A percentile compares a stretch with the other conserved stretches of the same genome.
Conservation (phyloP, 2,888 invertebrate genomes). For the Thyatira batis region DNA sequence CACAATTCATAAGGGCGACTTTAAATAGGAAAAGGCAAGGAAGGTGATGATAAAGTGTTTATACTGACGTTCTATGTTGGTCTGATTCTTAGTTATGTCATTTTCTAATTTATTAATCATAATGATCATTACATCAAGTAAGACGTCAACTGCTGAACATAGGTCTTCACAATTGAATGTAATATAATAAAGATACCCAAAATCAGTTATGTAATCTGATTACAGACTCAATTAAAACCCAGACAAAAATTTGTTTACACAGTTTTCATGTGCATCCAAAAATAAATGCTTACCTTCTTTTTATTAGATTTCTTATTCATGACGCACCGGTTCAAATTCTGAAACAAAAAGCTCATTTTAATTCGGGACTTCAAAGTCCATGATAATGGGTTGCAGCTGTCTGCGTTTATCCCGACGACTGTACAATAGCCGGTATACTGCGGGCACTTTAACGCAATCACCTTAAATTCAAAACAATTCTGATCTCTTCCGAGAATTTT, state of each 20-base stretch:
- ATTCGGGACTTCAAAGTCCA: conserved; percentile 26
- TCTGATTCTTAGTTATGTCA: too few relatives aligned
- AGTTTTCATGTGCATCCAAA: not conserved
- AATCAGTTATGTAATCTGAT: too few relatives aligned
- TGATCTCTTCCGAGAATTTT: not conserved
- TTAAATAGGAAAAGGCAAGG: too few relatives aligned
- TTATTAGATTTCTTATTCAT: conserved; percentile 77
- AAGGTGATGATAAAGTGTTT: too few relatives aligned
- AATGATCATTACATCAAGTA: too few relatives aligned
- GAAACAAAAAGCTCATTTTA: conserved; percentile 50
- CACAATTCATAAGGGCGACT: too few relatives aligned
- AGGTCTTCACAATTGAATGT: too few relatives aligned
- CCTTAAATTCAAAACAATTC: not conserved
- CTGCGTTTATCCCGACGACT: conserved; percentile 13
- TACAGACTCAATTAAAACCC: too few relatives aligned
- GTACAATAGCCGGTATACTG: not conserved
- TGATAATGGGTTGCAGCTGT: conserved; percentile 29
- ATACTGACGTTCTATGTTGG: too few relatives aligned
- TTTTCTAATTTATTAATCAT: too few relatives aligned
- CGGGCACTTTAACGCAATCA: not conserved
- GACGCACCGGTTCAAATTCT: conserved; percentile 34
- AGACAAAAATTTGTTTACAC: not conserved
- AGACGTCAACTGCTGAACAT: too few relatives aligned
- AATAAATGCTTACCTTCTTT: conserved; percentile 60
- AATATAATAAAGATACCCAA: too few relatives aligned